Evolutionary conservation across 2,888 invertebrate species (phyloP).

Genomic region (Ernsta delagoae): DNA sequence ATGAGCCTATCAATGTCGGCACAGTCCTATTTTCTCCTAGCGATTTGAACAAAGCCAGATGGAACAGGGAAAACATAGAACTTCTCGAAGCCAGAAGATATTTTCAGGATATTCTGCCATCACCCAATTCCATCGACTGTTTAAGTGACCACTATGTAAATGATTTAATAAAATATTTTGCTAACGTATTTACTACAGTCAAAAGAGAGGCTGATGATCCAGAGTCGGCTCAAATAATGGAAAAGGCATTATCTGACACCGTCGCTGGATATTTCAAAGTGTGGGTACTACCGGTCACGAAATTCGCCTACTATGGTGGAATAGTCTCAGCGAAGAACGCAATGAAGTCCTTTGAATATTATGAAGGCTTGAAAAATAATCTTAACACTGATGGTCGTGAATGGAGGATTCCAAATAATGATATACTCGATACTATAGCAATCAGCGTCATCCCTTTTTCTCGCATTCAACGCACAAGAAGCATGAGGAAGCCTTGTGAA

Average conservation of each 20-base stretch:
- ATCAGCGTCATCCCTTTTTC: slow-evolving; percentile 53
- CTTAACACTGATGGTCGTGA: slow-evolving; percentile 84
- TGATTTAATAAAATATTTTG: slow-evolving; percentile 57
- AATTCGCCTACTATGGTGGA: slow-evolving; percentile 86
- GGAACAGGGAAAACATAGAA: slow-evolving; percentile 56
- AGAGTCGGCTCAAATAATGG: slow-evolving; percentile 55
- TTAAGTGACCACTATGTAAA: slow-evolving; percentile 57
- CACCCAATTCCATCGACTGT: slow-evolving; percentile 49
- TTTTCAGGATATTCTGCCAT: slow-evolving; percentile 64
- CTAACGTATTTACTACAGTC: slow-evolving; percentile 53
- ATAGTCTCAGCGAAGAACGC: slow-evolving; percentile 82
- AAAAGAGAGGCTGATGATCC: slow-evolving; percentile 53
- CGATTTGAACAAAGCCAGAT: slow-evolving; percentile 54
- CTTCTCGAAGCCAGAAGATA: slow-evolving; percentile 60
- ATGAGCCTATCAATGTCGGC: slow-evolving; percentile 57
- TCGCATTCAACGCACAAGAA: slow-evolving; percentile 44
- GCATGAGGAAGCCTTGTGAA: slow-evolving; percentile 55
- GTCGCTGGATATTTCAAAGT: slow-evolving; percentile 86
- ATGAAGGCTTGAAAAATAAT: slow-evolving; percentile 83
- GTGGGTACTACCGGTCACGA: slow-evolving; percentile 85
- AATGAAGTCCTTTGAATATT: slow-evolving; percentile 81
- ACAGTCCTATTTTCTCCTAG: slow-evolving; percentile 61
- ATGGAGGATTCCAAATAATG: slow-evolving; percentile 74
- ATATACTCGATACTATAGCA: slow-evolving; percentile 53
- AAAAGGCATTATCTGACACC: slow-evolving; percentile 74